A percentile compares a stretch with the other conserved stretches of the same genome.
Evolutionary conservation across 2,797 vertebrate genomes (phyloP).

Genomic region (Artibeus lituratus): DNA sequence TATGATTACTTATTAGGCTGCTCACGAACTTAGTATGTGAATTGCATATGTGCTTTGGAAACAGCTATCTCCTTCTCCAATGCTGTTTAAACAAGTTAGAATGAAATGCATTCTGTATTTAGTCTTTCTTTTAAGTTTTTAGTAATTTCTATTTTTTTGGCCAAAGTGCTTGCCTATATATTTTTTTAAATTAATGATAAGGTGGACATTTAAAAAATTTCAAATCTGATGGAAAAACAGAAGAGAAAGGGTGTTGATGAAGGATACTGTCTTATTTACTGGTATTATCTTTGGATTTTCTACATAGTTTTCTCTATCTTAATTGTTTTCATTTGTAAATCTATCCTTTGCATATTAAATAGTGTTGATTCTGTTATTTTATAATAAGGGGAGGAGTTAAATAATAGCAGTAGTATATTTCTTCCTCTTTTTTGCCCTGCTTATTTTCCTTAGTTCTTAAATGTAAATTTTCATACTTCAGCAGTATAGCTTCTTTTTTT

Average conservation of each 20-base stretch:
- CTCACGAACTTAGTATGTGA: neutral
- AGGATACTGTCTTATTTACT: neutral
- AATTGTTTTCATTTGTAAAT: slow-evolving; percentile 12
- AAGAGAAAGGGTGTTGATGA: neutral
- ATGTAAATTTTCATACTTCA: neutral
- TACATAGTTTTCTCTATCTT: neutral
- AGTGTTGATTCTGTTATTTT: slow-evolving; percentile 29
- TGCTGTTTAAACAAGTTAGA: neutral
- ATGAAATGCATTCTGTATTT: slow-evolving; percentile 8
- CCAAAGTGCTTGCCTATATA: neutral
- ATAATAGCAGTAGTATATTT: neutral
- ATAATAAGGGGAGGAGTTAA: neutral
- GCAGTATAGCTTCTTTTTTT: neutral
- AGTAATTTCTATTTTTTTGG: slow-evolving; percentile 15
- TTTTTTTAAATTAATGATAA: neutral
- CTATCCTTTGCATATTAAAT: neutral
- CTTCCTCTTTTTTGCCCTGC: neutral
- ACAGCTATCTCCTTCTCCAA: neutral
- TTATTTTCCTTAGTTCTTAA: slow-evolving; percentile 13
- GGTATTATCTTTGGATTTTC: neutral
- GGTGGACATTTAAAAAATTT: slow-evolving; percentile 3
- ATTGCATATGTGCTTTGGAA: neutral
- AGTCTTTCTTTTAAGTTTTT: slow-evolving; percentile 32
- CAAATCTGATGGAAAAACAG: neutral
- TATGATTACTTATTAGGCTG: neutral